These are phyloP conservation scores for Vanacampus margaritifer DNA, from an alignment of 2,113 vertebrate genomes.

Conservation along the genomic window DNA sequence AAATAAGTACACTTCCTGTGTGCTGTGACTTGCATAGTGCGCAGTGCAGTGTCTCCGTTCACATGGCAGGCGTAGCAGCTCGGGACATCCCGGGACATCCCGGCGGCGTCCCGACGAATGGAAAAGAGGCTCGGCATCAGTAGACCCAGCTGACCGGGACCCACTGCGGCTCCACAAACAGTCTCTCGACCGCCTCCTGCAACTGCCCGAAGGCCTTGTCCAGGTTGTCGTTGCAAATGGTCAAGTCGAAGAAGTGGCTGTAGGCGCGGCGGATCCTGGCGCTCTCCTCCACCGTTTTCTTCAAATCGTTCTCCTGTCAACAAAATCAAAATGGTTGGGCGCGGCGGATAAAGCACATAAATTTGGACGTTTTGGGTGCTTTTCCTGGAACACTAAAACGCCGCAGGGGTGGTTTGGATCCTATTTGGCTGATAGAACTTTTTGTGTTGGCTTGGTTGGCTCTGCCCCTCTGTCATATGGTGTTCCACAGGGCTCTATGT, in stretches of 20 bases:
- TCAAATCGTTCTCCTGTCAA: slow-evolving; percentile 89
- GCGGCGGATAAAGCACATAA: no score
- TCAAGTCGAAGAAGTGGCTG: slow-evolving; percentile 97
- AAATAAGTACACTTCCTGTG: slow-evolving; percentile 93
- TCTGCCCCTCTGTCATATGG: no score
- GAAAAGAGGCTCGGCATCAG: slow-evolving; percentile 59
- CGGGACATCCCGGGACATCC: slow-evolving; percentile 4
- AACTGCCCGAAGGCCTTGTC: slow-evolving; percentile 96
- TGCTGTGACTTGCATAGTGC: slow-evolving; percentile 80
- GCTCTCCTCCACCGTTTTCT: slow-evolving; percentile 97
- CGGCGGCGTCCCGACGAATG: slow-evolving; percentile 30
- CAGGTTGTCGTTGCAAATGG: slow-evolving; percentile 93
- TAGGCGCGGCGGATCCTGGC: slow-evolving; percentile 90
- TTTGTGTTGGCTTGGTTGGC: no score
- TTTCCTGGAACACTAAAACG: no score
- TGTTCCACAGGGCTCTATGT: no score
- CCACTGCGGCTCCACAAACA: slow-evolving; percentile 90
- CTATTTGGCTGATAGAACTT: no score
- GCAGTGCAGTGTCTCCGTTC: slow-evolving; percentile 24
- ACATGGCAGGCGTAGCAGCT: slow-evolving; percentile 25
- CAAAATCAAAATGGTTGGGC: background rate
- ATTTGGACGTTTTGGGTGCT: no score
- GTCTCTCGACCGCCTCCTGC: slow-evolving; percentile 83
- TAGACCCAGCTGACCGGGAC: slow-evolving; percentile 98
- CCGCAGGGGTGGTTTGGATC: no score